Evolutionary conservation across 2,113 vertebrate species (phyloP).

Genomic region (Holacanthus passer): DNA sequence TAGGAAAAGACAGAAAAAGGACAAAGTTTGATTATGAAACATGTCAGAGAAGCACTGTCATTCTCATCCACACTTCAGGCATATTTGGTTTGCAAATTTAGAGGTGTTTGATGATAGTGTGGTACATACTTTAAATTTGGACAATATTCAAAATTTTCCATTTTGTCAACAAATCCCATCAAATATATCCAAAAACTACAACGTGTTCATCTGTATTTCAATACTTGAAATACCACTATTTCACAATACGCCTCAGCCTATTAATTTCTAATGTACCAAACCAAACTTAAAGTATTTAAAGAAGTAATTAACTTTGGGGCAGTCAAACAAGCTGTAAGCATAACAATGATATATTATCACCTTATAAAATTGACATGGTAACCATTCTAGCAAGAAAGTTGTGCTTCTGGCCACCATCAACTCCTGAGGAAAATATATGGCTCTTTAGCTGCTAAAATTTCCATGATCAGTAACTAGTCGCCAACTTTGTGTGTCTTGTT

Average conservation of each 20-base stretch:
- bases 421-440: no score
- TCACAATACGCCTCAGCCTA: no score
- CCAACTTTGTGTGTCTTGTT: no score
- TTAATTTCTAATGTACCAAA: background rate
- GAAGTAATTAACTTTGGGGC: no score
- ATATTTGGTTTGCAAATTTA: background rate
- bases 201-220: background rate
- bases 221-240: no score
- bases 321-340: no score
- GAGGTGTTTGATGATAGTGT: background rate
- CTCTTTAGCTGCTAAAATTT: no score
- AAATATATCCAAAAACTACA: background rate
- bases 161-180: background rate
- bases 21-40: background rate
- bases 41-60: background rate
- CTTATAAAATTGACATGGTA: no score
- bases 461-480: no score
- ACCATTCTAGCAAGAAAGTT: no score
- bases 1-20: constrained; percentile 15
- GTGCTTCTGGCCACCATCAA: no score
- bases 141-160: background rate
- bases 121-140: background rate
- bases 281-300: background rate
- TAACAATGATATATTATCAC: no score
- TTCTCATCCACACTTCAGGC: background rate